A percentile compares a stretch with the other conserved stretches of the same genome.
Conservation (phyloP, 2,797 vertebrate species). For the Sebastes aleutianus region DNA sequence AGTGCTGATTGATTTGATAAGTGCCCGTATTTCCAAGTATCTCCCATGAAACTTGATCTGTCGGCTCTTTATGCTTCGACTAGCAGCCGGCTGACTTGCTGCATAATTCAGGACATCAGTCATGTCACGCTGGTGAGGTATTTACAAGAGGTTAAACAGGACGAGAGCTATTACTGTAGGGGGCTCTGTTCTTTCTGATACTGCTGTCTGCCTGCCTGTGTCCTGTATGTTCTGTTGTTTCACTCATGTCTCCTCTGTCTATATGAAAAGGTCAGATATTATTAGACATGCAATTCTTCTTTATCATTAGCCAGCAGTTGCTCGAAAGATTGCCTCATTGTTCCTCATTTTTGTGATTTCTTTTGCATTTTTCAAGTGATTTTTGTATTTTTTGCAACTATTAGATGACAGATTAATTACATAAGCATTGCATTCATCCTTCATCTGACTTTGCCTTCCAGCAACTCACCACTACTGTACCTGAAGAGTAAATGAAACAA, state of each 20-base stretch:
- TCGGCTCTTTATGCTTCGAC: background rate
- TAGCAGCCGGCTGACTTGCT: background rate
- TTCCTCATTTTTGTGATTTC: background rate
- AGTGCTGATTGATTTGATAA: background rate
- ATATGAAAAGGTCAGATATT: background rate
- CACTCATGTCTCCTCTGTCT: background rate
- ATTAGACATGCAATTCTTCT: background rate
- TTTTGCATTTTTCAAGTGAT: background rate
- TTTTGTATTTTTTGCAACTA: background rate
- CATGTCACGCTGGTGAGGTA: background rate
- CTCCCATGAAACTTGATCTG: background rate
- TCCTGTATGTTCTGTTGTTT: background rate
- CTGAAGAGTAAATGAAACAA: background rate
- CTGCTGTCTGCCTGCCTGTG: background rate
- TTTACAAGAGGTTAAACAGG: constrained; percentile 5
- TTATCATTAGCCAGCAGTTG: background rate
- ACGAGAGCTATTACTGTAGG: background rate
- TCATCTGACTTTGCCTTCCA: background rate
- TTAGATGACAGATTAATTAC: background rate
- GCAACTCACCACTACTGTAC: background rate
- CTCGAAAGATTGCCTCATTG: background rate
- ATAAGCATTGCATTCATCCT: background rate
- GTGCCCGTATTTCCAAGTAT: background rate
- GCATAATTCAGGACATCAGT: background rate
- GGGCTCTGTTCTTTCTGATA: background rate